phyloP scores from a whole-genome alignment of 2,888 invertebrate species.

The Cataglyphis cursor region DNA sequence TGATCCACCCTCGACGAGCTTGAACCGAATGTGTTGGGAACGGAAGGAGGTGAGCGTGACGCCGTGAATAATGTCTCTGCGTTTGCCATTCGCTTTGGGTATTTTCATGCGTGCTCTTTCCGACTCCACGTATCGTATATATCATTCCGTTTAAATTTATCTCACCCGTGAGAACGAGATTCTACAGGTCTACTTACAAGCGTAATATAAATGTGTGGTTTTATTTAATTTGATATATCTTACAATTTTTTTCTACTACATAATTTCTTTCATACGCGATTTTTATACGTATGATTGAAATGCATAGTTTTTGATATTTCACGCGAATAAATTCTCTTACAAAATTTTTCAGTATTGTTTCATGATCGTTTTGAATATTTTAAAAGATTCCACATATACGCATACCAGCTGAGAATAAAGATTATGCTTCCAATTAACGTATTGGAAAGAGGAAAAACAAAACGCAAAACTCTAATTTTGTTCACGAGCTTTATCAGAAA shows the following conservation, averaged over 20 bases:
- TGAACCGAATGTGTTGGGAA: not conserved
- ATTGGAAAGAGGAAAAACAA: slow-evolving; percentile 39
- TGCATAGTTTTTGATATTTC: too few species aligned
- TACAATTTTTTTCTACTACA: not conserved
- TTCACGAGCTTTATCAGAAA: slow-evolving; percentile 54
- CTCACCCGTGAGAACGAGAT: slow-evolving; percentile 28
- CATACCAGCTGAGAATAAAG: not conserved
- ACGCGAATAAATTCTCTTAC: not conserved
- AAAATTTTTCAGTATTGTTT: not conserved
- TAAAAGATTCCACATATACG: not conserved
- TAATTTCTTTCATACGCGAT: slow-evolving; percentile 8
- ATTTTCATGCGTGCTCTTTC: slow-evolving; percentile 10
- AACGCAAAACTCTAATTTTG: slow-evolving; percentile 42
- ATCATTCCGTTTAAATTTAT: slow-evolving; percentile 31
- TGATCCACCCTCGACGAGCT: slow-evolving; percentile 59
- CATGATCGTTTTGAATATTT: not conserved
- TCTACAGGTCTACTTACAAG: slow-evolving; percentile 45
- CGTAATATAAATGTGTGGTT: not conserved
- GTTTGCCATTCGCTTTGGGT: slow-evolving; percentile 70
- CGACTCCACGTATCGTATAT: slow-evolving; percentile 36
- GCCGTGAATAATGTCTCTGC: slow-evolving; percentile 84
- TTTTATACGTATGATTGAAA: slow-evolving; percentile 8
- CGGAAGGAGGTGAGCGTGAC: slow-evolving; percentile 80
- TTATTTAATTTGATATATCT: not conserved
- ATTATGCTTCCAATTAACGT: slow-evolving; percentile 34